These are phyloP conservation scores for Dendrolimus pini DNA, from an alignment of 2,888 invertebrate genomes.

Conservation along the genomic window DNA sequence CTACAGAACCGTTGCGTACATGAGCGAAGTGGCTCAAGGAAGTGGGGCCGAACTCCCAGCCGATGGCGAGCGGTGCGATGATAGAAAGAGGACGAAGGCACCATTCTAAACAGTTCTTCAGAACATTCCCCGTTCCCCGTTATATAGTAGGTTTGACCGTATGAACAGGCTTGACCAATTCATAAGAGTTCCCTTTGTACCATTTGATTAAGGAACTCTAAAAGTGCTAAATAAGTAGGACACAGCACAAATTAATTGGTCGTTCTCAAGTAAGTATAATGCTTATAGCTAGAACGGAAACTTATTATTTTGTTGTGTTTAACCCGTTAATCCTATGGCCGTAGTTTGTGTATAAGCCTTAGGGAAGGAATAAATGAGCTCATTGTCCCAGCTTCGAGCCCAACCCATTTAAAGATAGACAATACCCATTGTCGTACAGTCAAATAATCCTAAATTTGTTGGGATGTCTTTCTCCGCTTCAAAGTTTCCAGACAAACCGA, in stretches of 20 bases:
- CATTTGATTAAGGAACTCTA: too few species aligned
- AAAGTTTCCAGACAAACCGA: slow-evolving; percentile 39
- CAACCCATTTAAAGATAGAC: slow-evolving; percentile 62
- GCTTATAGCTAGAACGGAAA: slow-evolving; percentile 31
- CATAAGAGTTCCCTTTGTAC: too few species aligned
- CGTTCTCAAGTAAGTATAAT: slow-evolving; percentile 4
- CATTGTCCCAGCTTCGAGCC: slow-evolving; percentile 51
- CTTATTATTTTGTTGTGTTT: slow-evolving; percentile 52
- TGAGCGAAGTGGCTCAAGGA: too few species aligned
- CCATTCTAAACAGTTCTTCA: too few species aligned
- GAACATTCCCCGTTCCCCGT: too few species aligned
- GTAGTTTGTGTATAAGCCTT: slow-evolving; percentile 55
- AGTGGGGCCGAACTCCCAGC: too few species aligned
- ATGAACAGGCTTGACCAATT: too few species aligned
- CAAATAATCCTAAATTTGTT: slow-evolving; percentile 60
- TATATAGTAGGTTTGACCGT: too few species aligned
- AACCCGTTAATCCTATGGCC: slow-evolving; percentile 48
- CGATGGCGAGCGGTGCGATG: too few species aligned
- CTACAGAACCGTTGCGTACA: too few species aligned
- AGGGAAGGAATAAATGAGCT: slow-evolving; percentile 64
- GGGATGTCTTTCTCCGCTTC: slow-evolving; percentile 47
- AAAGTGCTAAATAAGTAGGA: too few species aligned
- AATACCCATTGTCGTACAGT: slow-evolving; percentile 60
- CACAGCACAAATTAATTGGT: neutral
- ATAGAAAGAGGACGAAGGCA: too few species aligned